Evolutionary conservation across 2,888 invertebrate species (phyloP), one percentile per base, ranked within the genome.

Genomic region (Ornithoptera alexandrae): DNA sequence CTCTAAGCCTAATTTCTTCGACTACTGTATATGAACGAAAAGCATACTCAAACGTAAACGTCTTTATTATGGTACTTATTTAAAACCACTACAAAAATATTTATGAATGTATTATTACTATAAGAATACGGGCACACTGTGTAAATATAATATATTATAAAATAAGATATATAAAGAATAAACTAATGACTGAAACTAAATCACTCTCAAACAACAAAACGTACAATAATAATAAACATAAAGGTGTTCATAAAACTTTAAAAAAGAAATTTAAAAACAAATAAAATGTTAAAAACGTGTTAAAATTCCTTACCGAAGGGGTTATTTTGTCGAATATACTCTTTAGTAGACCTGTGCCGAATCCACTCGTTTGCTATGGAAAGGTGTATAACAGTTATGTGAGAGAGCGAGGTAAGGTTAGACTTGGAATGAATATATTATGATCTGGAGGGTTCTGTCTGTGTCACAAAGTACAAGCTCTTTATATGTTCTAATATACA

Each of bases 301-400:
- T 88, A 91, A 92, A 92, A 92, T 91, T 92, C 92, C 93, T 93
- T 93, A 93, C 93, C 93, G 93, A 93, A 92, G 93, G 93, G 88
- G 93, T 93, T 92, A 93, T 93, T 93, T 93, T 93, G 93, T 93
- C 93, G 93, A 93, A 93, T 91, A 93, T 93, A 92, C 93, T 93
- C 93, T 93, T 93, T 92, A 93, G 93, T 79, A 93, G 93, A 85
- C 93, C 93, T 90, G 93, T 93, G 91, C 93, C 93, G 91, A 93
- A 93, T 93, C 93, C 93, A 85, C 89, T 90, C 85, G 93, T 90
- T 79, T 89, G 92, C 93, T 93, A 92, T 84, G 92, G 88, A 92
- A 92, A 92, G 92, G 91, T 92, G 92, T 92, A 89, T 89, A 92
- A 89, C 81, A 90, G 90, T 92, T 90, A 92, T 90, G 92, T 92